Base-by-base conservation (phyloP, 2,888 invertebrate genomes). In the Nemurella pictetii region DNA sequence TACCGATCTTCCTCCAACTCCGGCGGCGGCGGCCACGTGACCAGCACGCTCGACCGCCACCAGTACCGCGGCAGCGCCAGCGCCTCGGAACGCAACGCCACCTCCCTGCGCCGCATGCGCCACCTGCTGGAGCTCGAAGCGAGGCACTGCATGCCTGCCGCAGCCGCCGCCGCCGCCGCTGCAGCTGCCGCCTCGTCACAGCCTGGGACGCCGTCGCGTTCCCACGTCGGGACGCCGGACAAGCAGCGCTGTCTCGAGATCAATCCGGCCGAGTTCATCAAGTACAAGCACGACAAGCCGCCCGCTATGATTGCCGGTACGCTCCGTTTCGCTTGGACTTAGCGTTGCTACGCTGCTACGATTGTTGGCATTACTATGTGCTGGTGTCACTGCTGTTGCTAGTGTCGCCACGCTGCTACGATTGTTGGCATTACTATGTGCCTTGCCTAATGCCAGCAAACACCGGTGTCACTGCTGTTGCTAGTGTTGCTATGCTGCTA, bases 191-290 rank as follows among this genome's bases (percentile, higher is more conserved):
- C n/a, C n/a, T n/a, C n/a, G n/a, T n/a, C n/a, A n/a, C n/a, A n/a
- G n/a, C n/a, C 55, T 2, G 20, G 55, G 15, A 55, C 55, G 26
- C 87, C 86, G 88, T 90, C 87, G 88, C 90, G n/a, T 90, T n/a
- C n/a, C n/a, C n/a, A n/a, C n/a, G n/a, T n/a, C n/a, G n/a, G n/a
- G n/a, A n/a, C 92, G 88, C 93, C 91, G 85, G 93, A 92, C 88
- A 93, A 93, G 82, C 94, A 94, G 0, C 93, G 94, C 87, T 95
- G 95, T 0, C 92, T 97, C 87, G 97, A 97, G 90, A 97, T 97
- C 88, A 97, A 97, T 92, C 96, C 97, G 89, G 97, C 96, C 89
- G 96, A 97, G 92, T 97, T 97, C 91, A 93, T 96, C 89, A 97
- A 97, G 92, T 97, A 97, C 91, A 97, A 97, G 91, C 94, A 96